Conservation (phyloP, 2,888 invertebrate genomes). For the Amiota minor region DNA sequence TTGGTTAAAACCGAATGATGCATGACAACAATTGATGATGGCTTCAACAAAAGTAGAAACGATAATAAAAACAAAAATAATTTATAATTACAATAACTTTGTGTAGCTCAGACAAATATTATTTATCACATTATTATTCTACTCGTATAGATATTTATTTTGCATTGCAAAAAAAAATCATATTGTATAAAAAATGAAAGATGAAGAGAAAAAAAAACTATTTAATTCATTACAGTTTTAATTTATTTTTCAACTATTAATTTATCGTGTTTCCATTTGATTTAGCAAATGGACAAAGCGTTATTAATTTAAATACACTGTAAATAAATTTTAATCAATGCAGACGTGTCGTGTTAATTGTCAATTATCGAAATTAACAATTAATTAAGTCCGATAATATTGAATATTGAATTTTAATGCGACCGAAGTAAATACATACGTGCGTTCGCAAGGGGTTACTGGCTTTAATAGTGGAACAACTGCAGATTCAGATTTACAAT, state of each 20-base stretch:
- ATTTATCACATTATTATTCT: slow-evolving; percentile 3
- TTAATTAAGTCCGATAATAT: slow-evolving; percentile 57
- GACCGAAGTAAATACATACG: not conserved
- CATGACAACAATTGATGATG: slow-evolving; percentile 43
- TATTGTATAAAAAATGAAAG: not conserved
- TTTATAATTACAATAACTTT: slow-evolving; percentile 15
- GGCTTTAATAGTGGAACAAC: too few species aligned
- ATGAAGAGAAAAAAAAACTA: slow-evolving; percentile 10
- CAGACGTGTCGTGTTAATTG: slow-evolving; percentile 49
- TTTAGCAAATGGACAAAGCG: slow-evolving; percentile 49
- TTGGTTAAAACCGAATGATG: slow-evolving; percentile 31
- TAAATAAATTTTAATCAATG: slow-evolving; percentile 50
- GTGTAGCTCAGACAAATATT: not conserved
- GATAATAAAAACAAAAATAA: not conserved
- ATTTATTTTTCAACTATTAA: slow-evolving; percentile 55
- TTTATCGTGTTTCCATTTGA: slow-evolving; percentile 61
- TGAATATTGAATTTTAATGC: slow-evolving; percentile 16
- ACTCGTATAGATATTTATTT: slow-evolving; percentile 14
- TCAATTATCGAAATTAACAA: slow-evolving; percentile 58
- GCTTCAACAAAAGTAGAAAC: not conserved
- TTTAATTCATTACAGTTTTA: slow-evolving; percentile 21
- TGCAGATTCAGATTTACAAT: too few species aligned
- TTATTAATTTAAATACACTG: slow-evolving; percentile 56
- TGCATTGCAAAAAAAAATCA: slow-evolving; percentile 9
- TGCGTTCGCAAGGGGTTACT: too few species aligned